Evolutionary conservation across 53 echinoderm and acorn worm genomes (phyloP).

Genomic region (Echinometra lucunter): DNA sequence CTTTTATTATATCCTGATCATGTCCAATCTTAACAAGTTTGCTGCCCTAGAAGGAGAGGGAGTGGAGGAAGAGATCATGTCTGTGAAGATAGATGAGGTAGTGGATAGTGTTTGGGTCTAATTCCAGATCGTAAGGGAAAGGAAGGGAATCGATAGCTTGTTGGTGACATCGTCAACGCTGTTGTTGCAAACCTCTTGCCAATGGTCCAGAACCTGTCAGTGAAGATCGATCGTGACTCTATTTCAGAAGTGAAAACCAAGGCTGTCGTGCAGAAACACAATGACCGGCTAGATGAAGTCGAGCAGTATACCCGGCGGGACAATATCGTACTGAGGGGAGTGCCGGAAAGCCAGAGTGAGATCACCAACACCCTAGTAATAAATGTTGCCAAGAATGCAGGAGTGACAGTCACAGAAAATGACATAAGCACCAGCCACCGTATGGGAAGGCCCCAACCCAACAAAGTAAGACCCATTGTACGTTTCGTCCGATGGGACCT

Average conservation of each 20-base stretch:
- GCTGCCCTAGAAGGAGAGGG: not conserved
- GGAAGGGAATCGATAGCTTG: too few relatives aligned
- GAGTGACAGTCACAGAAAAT: too few relatives aligned
- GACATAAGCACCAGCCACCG: too few relatives aligned
- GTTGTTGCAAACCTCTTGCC: too few relatives aligned
- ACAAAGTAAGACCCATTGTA: slow-evolving; percentile 49
- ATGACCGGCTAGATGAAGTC: not conserved
- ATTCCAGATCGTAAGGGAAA: too few relatives aligned
- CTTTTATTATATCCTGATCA: too few relatives aligned
- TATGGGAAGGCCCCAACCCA: too few relatives aligned
- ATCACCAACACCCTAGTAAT: not conserved
- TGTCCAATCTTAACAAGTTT: not conserved
- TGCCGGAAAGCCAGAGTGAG: slow-evolving; percentile 13
- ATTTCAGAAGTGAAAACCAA: slow-evolving; percentile 26
- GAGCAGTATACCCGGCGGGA: slow-evolving; percentile 52
- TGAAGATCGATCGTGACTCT: too few relatives aligned
- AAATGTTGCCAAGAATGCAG: too few relatives aligned
- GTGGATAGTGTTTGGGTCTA: not conserved
- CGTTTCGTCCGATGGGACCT: slow-evolving; percentile 48
- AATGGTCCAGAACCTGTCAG: too few relatives aligned
- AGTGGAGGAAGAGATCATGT: not conserved
- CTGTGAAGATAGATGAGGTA: not conserved
- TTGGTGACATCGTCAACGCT: too few relatives aligned
- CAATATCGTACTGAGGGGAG: slow-evolving; percentile 42
- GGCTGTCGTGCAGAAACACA: slow-evolving; percentile 33